Percentiles rank a stretch among this genome's conserved stretches.
Evolutionary conservation across 2,888 invertebrate species (phyloP).

Genomic region (Cenopis cana): DNA sequence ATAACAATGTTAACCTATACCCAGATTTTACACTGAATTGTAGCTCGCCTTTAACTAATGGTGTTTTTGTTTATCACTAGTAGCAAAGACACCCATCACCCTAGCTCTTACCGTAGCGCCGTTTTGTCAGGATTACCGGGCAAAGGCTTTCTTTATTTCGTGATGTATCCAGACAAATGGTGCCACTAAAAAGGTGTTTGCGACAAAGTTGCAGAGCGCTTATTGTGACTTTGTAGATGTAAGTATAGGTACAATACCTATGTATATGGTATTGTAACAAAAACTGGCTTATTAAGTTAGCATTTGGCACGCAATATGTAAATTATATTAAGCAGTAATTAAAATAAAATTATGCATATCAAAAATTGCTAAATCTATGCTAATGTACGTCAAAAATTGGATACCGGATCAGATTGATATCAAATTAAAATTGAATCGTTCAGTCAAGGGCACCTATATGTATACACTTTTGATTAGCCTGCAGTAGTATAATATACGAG

Average conservation of each 20-base stretch:
- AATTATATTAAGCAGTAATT: background rate
- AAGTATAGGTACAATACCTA: background rate
- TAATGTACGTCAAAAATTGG: too few relatives aligned
- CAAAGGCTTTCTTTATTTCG: constrained; percentile 28
- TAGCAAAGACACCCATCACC: constrained; percentile 33
- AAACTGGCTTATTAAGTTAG: background rate
- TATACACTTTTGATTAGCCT: too few relatives aligned
- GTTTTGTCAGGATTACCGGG: constrained; percentile 37
- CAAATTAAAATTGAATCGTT: too few relatives aligned
- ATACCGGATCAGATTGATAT: too few relatives aligned
- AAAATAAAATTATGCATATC: background rate
- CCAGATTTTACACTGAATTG: background rate
- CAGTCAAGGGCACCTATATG: too few relatives aligned
- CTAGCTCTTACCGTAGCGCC: constrained; percentile 19
- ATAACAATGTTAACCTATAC: background rate
- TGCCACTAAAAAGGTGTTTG: constrained; percentile 19
- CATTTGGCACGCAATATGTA: background rate
- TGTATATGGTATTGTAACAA: too few relatives aligned
- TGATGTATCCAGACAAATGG: constrained; percentile 32
- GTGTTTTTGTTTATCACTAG: constrained; percentile 29
- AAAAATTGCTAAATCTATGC: background rate
- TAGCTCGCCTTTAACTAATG: constrained; percentile 15
- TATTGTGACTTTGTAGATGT: constrained; percentile 9
- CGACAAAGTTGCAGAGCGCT: constrained; percentile 2
- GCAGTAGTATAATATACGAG: too few relatives aligned